A percentile compares a stretch with the other conserved stretches of the same genome.
Conservation (phyloP, 1,140 invertebrate species). For the Odontomachus brunneus region DNA sequence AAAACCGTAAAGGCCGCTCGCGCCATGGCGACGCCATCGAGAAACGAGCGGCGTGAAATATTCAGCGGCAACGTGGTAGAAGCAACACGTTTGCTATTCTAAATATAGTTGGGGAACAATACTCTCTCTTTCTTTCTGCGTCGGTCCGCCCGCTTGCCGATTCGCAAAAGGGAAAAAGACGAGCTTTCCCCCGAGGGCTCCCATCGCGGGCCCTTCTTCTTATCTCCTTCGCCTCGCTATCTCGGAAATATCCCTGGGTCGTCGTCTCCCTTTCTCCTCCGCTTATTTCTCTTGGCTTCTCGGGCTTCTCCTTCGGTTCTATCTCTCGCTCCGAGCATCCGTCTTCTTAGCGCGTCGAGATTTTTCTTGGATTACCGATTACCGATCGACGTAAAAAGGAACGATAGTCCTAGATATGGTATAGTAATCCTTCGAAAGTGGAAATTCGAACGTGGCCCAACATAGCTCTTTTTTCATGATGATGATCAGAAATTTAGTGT, state of each 20-base stretch:
- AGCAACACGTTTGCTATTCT: constrained; percentile 75
- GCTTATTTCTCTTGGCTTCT: neutral
- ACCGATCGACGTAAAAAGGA: neutral
- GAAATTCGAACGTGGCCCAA: neutral
- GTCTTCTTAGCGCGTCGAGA: neutral
- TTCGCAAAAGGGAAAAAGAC: constrained; percentile 44
- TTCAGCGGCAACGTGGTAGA: constrained; percentile 20
- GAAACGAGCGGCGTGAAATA: constrained; percentile 10
- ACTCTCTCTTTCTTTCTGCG: neutral
- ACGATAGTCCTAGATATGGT: constrained; percentile 1
- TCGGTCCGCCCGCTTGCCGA: constrained; percentile 12
- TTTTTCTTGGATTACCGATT: constrained; percentile 19
- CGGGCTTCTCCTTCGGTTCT: neutral
- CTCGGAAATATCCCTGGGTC: constrained; percentile 35
- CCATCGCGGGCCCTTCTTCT: constrained; percentile 20
- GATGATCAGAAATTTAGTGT: neutral
- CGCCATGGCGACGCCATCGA: neutral
- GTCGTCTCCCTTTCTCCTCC: neutral
- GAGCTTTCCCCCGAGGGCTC: constrained; percentile 27
- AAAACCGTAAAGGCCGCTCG: constrained; percentile 6
- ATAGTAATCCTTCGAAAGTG: neutral
- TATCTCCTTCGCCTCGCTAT: constrained; percentile 34
- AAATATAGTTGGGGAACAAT: constrained; percentile 75
- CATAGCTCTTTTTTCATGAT: neutral
- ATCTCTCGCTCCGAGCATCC: neutral